Base-by-base conservation (phyloP, 1,140 invertebrate genomes). In the Brachionus rubens region DNA sequence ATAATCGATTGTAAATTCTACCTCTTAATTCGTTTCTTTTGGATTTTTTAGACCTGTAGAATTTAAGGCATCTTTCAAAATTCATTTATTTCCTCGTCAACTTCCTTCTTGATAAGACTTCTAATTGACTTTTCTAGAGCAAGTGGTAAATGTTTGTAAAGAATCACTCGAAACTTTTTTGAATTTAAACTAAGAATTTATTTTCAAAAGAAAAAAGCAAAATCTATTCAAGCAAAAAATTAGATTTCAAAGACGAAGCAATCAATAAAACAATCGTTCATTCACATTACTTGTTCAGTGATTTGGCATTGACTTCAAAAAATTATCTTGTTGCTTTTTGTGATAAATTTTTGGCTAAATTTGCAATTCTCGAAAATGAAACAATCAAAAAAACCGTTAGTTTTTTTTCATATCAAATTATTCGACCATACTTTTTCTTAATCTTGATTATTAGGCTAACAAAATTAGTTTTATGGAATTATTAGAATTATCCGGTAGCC, bases 291-390 rank as follows among this genome's bases (percentile, higher is more conserved):
- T 30, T 72, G 12, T 72, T 72, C 30, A 72, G 68, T 24, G 68
- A 72, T 54, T 50, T 48, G 30, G 26, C 30, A 41, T 48, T 72
- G 3, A 50, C 50, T 40, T 40, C 46, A 1, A 36, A 41, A 72
- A 47, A 54, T 33, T 54, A 72, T 33, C 12, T 72, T 14, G 26
- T 72, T 72, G 24, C 33, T 50, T 72, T 72, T 72, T 36, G 30
- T 33, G 68, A 72, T 54, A 48, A 33, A 28, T 72, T 72, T 54
- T 72, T 72, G 46, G 36, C 36, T n/a, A 72, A 72, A 48, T 72
- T 50, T 72, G 7, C 46, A 10, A 72, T 72, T 16, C 21, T 41
- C 9, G 68, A 72, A 50, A 50, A 50, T 33, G 68, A 72, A 36
- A 16, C 68, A 30, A 19, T 21, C 14, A 72, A 48, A 72, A 72